phyloP scores from a whole-genome alignment of 2,113 vertebrate genomes.

The Thymallus thymallus region DNA sequence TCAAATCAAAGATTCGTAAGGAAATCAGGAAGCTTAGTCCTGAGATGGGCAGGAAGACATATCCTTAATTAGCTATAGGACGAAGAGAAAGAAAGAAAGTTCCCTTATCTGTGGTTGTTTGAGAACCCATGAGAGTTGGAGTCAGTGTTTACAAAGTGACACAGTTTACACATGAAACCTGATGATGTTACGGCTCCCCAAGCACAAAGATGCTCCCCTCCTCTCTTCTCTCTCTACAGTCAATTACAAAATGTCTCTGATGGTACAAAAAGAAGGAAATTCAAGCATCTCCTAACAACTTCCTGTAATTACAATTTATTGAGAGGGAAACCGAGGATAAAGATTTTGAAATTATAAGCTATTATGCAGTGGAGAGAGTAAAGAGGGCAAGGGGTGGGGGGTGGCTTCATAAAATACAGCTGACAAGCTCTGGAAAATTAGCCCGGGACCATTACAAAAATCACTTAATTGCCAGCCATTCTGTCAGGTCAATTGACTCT shows the following conservation, averaged over 20 bases:
- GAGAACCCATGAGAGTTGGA: slow-evolving; percentile 80
- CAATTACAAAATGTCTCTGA: slow-evolving; percentile 83
- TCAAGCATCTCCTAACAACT: slow-evolving; percentile 95
- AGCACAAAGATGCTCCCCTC: slow-evolving; percentile 80
- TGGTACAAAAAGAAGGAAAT: slow-evolving; percentile 70
- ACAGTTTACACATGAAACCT: slow-evolving; percentile 84
- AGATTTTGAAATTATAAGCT: slow-evolving; percentile 99
- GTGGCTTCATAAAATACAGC: slow-evolving; percentile 96
- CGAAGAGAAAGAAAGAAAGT: slow-evolving; percentile 52
- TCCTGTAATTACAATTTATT: slow-evolving; percentile 99
- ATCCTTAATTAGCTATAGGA: slow-evolving; percentile 62
- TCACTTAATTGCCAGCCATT: slow-evolving; percentile 99
- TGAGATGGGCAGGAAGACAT: slow-evolving; percentile 57
- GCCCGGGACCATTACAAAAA: slow-evolving; percentile 98
- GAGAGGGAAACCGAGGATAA: slow-evolving; percentile 98
- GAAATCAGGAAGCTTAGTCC: slow-evolving; percentile 21
- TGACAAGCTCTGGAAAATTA: slow-evolving; percentile 99
- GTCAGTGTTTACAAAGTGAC: slow-evolving; percentile 90
- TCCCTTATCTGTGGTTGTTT: slow-evolving; percentile 54
- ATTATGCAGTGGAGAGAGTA: slow-evolving; percentile 90
- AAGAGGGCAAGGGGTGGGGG: slow-evolving; percentile 72
- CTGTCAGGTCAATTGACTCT: slow-evolving; percentile 99
- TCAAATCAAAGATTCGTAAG: neutral
- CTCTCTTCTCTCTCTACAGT: slow-evolving; percentile 70
- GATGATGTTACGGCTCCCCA: slow-evolving; percentile 75